Evolutionary conservation across 2,888 invertebrate species (phyloP).

Genomic region (Drosophila pegasa): DNA sequence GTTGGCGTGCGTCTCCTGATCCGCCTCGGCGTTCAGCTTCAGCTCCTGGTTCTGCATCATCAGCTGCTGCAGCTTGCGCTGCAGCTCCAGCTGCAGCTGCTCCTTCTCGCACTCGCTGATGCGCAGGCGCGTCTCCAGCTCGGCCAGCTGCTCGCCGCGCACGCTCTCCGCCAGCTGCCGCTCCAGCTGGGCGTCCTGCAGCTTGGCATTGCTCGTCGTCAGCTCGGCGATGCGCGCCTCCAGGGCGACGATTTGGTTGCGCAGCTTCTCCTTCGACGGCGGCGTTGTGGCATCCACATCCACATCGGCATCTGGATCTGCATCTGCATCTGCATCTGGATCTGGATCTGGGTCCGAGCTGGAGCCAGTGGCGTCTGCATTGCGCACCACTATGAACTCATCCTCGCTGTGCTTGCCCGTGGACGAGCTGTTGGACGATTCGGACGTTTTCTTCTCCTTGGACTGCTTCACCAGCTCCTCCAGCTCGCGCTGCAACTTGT

Average conservation of each 20-base stretch:
- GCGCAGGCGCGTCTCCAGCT: slow-evolving; percentile 71
- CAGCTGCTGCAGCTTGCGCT: slow-evolving; percentile 74
- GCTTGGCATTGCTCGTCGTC: slow-evolving; percentile 72
- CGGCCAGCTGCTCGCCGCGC: slow-evolving; percentile 71
- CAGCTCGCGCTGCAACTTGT: slow-evolving; percentile 73
- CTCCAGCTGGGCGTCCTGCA: slow-evolving; percentile 79
- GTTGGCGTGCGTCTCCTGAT: slow-evolving; percentile 74
- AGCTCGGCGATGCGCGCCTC: slow-evolving; percentile 77
- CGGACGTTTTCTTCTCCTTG: slow-evolving; percentile 80
- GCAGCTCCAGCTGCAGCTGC: slow-evolving; percentile 76
- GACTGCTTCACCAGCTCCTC: slow-evolving; percentile 66
- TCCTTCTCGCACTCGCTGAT: slow-evolving; percentile 80
- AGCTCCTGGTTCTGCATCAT: slow-evolving; percentile 79
- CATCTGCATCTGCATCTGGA: slow-evolving; percentile 12
- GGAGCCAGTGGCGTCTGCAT: slow-evolving; percentile 68
- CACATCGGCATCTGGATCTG: slow-evolving; percentile 11
- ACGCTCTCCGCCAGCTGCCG: slow-evolving; percentile 74
- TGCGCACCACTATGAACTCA: slow-evolving; percentile 82
- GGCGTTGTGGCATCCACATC: slow-evolving; percentile 58
- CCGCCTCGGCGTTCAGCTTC: slow-evolving; percentile 77
- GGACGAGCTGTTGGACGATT: slow-evolving; percentile 75
- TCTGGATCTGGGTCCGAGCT: slow-evolving; percentile 53
- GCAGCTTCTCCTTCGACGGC: slow-evolving; percentile 78
- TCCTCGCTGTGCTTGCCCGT: slow-evolving; percentile 81
- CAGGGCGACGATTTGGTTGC: slow-evolving; percentile 82